phyloP scores from a whole-genome alignment of 2,888 invertebrate species.

The Tryphoninae sp. region DNA sequence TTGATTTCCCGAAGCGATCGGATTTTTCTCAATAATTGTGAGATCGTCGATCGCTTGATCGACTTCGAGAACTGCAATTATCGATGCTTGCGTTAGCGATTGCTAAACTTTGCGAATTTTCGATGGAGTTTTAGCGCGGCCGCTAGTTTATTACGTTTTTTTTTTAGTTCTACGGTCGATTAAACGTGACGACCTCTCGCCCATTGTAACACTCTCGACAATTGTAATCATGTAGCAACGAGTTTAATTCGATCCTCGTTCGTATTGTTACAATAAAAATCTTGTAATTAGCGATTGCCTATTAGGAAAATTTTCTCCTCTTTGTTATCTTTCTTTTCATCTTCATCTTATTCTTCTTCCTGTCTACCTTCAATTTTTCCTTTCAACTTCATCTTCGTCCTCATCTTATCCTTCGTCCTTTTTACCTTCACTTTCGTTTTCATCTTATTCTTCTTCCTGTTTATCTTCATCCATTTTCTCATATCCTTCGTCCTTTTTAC shows the following conservation, averaged over 20 bases:
- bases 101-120: constrained; percentile 25
- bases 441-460: not conserved
- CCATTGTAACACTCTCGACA: constrained; percentile 15
- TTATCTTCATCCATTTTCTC: constrained; percentile 1
- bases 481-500: too few species aligned
- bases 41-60: constrained; percentile 14
- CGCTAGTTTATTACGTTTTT: constrained; percentile 53
- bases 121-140: constrained; percentile 23
- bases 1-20: constrained; percentile 1
- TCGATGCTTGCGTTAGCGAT: constrained; percentile 19
- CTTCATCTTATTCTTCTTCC: not conserved
- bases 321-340: not conserved
- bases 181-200: constrained; percentile 61
- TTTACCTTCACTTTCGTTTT: not conserved
- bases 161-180: constrained; percentile 57
- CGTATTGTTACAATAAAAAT: constrained; percentile 41
- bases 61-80: not conserved
- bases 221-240: constrained; percentile 41
- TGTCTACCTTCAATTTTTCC: too few species aligned
- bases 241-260: constrained; percentile 8
- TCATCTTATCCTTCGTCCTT: not conserved
- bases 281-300: not conserved
- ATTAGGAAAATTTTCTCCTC: not conserved
- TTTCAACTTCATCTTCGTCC: not conserved
- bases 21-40: constrained; percentile 13